These are phyloP conservation scores for Melitaea cinxia DNA, from an alignment of 1,140 invertebrate species.

Conservation along the genomic window DNA sequence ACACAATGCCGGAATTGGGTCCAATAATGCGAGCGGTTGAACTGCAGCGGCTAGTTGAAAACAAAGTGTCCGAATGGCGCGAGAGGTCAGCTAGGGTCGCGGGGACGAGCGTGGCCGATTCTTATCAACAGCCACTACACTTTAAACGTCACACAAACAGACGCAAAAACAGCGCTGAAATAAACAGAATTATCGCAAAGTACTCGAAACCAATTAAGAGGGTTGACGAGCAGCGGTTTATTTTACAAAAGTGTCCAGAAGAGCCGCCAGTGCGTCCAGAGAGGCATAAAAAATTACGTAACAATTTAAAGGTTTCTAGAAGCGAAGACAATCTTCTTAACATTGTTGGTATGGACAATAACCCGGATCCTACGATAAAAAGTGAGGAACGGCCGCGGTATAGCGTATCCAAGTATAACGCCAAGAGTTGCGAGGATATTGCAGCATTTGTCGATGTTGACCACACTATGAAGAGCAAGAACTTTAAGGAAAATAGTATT, in stretches of 20 bases:
- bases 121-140: conserved; percentile 78
- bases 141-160: conserved; percentile 76
- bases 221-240: conserved; percentile 55
- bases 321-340: conserved; percentile 70
- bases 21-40: conserved; percentile 74
- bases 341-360: conserved; percentile 57
- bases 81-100: conserved; percentile 77
- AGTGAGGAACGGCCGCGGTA: conserved; percentile 40
- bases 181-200: conserved; percentile 80
- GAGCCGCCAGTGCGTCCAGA: conserved; percentile 59
- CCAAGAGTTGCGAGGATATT: conserved; percentile 73
- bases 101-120: conserved; percentile 65
- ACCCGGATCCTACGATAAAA: conserved; percentile 46
- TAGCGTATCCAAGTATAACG: conserved; percentile 65
- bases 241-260: conserved; percentile 40
- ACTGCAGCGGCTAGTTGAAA: conserved; percentile 74
- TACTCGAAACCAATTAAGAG: conserved; percentile 71
- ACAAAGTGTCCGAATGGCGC: conserved; percentile 77
- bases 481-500: conserved; percentile 72
- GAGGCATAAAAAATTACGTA: conserved; percentile 56
- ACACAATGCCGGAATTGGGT: conserved; percentile 70
- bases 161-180: conserved; percentile 78
- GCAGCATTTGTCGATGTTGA: conserved; percentile 67
- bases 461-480: conserved; percentile 60
- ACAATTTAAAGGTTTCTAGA: conserved; percentile 61